These are phyloP conservation scores for Bilobella aurantiaca DNA, from an alignment of 1,140 invertebrate genomes.

Conservation along the genomic window DNA sequence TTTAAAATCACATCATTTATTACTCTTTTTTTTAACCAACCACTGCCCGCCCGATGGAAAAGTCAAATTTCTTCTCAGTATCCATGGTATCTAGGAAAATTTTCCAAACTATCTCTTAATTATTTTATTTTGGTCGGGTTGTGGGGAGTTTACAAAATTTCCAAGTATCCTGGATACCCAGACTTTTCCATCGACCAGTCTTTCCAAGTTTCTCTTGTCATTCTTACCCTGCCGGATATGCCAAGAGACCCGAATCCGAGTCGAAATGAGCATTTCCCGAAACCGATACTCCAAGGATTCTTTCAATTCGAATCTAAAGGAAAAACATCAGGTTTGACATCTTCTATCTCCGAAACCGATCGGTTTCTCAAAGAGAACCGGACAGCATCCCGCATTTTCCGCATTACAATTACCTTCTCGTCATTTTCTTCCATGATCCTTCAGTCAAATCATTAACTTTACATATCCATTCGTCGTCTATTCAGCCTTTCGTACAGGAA, in stretches of 20 bases:
- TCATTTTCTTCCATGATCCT: slow-evolving; percentile 36
- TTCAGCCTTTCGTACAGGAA: too few relatives aligned
- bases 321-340: too few relatives aligned
- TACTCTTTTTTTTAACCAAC: not conserved
- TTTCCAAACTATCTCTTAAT: too few relatives aligned
- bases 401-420: slow-evolving; percentile 25
- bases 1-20: not conserved
- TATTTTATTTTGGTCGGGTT: too few relatives aligned
- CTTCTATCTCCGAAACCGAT: too few relatives aligned
- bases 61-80: too few relatives aligned
- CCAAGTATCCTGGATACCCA: too few relatives aligned
- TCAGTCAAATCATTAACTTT: slow-evolving; percentile 6
- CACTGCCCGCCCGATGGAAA: too few relatives aligned
- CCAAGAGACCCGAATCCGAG: slow-evolving; percentile 75
- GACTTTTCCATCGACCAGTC: too few relatives aligned
- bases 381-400: not conserved
- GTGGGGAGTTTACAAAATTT: too few relatives aligned
- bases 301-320: slow-evolving; percentile 80
- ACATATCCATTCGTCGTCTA: too few relatives aligned
- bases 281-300: slow-evolving; percentile 82
- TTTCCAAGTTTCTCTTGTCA: slow-evolving; percentile 38
- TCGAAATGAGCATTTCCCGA: slow-evolving; percentile 80
- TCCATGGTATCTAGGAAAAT: too few relatives aligned
- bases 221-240: slow-evolving; percentile 90
- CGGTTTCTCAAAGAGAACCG: not conserved